A percentile compares a stretch with the other conserved stretches of the same genome.
Evolutionary conservation across 2,113 vertebrate genomes (phyloP).

Genomic region (Bettongia penicillata): DNA sequence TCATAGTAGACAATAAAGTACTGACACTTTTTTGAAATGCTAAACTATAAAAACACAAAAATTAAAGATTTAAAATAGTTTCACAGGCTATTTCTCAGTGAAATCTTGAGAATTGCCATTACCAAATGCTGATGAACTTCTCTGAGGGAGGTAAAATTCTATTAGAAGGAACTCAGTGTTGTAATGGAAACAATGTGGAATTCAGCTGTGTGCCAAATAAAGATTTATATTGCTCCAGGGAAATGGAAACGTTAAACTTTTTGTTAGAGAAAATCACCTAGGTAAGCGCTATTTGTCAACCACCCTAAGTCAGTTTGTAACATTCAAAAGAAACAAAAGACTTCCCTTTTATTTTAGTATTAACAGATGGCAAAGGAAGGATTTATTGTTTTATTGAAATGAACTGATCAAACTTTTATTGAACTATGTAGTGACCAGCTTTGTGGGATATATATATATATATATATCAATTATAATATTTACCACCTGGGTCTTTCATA

Average conservation of each 20-base stretch:
- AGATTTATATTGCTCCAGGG: neutral
- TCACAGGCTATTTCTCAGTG: neutral
- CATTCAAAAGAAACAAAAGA: neutral
- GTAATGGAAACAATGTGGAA: neutral
- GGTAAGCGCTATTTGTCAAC: neutral
- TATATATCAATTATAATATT: neutral
- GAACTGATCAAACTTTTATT: neutral
- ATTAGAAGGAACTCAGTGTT: accelerated
- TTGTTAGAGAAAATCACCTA: neutral
- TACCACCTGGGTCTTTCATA: too few species aligned
- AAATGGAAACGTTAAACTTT: too few species aligned
- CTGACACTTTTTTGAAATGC: neutral
- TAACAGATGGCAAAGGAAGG: neutral
- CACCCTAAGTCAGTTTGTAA: neutral
- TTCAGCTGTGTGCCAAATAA: neutral
- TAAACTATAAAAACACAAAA: neutral
- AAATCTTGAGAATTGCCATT: neutral
- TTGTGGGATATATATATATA: neutral
- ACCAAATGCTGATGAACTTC: neutral
- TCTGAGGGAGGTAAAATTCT: neutral
- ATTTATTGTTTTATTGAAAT: neutral
- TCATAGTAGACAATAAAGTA: neutral
- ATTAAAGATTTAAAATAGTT: neutral
- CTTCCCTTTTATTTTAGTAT: neutral
- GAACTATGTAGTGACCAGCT: neutral